A percentile compares a stretch with the other conserved stretches of the same genome.
These are phyloP conservation scores for Phycodurus eques DNA, from an alignment of 2,113 vertebrate genomes.

Conservation along the genomic window DNA sequence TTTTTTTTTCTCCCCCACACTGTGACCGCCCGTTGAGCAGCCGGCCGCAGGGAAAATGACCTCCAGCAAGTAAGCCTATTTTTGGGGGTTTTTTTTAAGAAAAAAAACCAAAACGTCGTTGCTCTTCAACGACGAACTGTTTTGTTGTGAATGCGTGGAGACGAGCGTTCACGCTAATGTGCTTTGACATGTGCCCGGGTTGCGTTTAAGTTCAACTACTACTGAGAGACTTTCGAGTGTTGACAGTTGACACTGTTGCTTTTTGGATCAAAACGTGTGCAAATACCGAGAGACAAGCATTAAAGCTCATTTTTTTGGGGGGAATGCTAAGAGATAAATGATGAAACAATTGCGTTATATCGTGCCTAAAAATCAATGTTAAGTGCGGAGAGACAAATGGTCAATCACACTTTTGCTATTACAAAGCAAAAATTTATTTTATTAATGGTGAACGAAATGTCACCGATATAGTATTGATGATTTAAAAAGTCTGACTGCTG, in stretches of 20 bases:
- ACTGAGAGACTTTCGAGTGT: not conserved
- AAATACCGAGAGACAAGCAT: not conserved
- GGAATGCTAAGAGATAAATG: not conserved
- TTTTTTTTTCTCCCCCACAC: not conserved
- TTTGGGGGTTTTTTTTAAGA: not conserved
- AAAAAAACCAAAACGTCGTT: not conserved
- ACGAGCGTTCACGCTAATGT: not conserved
- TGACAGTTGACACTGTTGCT: not conserved
- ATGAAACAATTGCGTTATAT: not conserved
- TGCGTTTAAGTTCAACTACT: not conserved
- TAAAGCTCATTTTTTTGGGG: not conserved
- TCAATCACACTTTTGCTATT: not conserved
- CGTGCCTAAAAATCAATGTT: not conserved
- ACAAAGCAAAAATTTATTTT: not conserved
- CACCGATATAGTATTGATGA: not conserved
- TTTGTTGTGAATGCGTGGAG: not conserved
- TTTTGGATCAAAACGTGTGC: not conserved
- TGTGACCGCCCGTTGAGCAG: not conserved
- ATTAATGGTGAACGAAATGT: not conserved
- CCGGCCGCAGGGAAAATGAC: conserved; percentile 18
- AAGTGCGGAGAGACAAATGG: not conserved
- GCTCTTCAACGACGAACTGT: too few species aligned
- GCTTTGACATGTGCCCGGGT: not conserved
- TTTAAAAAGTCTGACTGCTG: not conserved
- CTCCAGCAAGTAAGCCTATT: conserved; percentile 40